Evolutionary conservation across 2,888 invertebrate species (phyloP), one percentile per base, ranked within the genome.

Genomic region (Phortica okadai): DNA sequence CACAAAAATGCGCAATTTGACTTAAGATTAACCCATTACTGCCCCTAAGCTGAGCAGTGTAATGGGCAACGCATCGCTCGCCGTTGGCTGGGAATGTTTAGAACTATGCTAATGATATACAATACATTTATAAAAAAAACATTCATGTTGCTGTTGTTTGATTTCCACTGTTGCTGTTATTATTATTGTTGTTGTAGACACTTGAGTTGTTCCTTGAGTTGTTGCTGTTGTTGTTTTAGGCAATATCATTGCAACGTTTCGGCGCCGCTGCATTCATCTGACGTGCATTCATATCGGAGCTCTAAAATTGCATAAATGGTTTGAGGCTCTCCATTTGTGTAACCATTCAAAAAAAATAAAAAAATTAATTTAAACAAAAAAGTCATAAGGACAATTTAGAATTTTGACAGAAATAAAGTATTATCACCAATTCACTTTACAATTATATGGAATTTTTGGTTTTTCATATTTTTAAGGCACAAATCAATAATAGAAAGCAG

Each of bases 241-340:
- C 78, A 75, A 86, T 79, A 74, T 86, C 89, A 76, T 82, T 87
- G 58, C 81, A 82, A 41, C 89, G 87, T 79, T 90, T 91, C 62
- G 91, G 89, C 59, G 80, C 79, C 33, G 90, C 85, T 41, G 90
- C 90, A 81, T 84, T 91, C 84, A 91, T 85, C 83, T 91, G 91
- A 14, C 91, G 86, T 64, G 90, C 89, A 84, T 89, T 91, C 91
- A 91, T 91, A 76, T 90, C 90, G 74, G 91, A 91, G 84, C 90
- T 91, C 91, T 91, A 87, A 45, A 91, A 87, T 73, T 79, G 74
- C 77, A 75, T 59, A 78, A 78, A 78, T 66, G n/a, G 56, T 72
- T 72, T 72, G 50, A 72, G 54, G 67, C 45, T 72, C 56, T 54
- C 70, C 50, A 77, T 62, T 54, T 54, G 56, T 33, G 56, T 78